Conservation (phyloP, 2,888 invertebrate genomes). For the Craniophora ligustri region DNA sequence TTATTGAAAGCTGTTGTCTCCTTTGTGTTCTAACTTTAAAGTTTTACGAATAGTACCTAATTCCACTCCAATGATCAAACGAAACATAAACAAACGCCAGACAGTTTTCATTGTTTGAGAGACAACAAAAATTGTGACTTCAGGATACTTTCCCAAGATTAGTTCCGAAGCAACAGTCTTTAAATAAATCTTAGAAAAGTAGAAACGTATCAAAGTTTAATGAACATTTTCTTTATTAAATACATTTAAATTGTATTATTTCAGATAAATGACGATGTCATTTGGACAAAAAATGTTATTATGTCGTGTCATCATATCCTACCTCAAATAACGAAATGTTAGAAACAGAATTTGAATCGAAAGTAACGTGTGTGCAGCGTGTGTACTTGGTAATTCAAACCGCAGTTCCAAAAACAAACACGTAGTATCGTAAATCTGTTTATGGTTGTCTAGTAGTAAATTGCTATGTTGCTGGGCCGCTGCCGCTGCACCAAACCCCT, state of each 20-base stretch:
- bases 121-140: slow-evolving; percentile 18
- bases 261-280: no score
- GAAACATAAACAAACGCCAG: slow-evolving; percentile 2
- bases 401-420: slow-evolving; percentile 24
- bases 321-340: background rate
- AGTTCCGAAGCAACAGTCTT: background rate
- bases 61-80: slow-evolving; percentile 11
- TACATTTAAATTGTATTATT: no score
- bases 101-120: background rate
- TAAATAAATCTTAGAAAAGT: no score
- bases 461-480: slow-evolving; percentile 39
- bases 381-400: slow-evolving; percentile 10
- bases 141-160: slow-evolving; percentile 4
- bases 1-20: slow-evolving; percentile 1
- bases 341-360: background rate
- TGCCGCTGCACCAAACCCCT: slow-evolving; percentile 25
- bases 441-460: slow-evolving; percentile 39
- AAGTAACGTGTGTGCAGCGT: no score
- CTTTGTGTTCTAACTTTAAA: slow-evolving; percentile 3
- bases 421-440: slow-evolving; percentile 26
- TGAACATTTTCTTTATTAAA: no score
- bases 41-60: slow-evolving; percentile 5
- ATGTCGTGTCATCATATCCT: no score
- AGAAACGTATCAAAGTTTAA: no score
- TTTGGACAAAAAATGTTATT: no score